phyloP scores from a whole-genome alignment of 2,888 invertebrate genomes.

The Agriopis aurantiaria region DNA sequence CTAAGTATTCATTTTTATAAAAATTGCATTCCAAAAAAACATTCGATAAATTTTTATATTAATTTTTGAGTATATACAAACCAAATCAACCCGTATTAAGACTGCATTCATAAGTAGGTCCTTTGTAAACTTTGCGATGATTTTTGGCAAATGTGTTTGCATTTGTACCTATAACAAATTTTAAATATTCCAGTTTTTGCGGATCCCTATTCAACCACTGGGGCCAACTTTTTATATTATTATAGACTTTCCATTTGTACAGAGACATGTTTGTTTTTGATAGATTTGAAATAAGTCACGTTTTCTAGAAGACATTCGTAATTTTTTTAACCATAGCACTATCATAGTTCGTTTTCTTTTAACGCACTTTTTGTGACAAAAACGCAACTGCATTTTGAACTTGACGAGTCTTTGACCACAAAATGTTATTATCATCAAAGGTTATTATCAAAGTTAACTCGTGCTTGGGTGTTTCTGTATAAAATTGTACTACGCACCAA shows the following conservation, averaged over 20 bases:
- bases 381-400: not conserved
- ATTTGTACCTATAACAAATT: constrained; percentile 70
- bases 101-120: constrained; percentile 77
- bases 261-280: constrained; percentile 37
- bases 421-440: not conserved
- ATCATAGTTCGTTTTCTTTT: constrained; percentile 8
- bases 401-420: not conserved
- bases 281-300: constrained; percentile 32
- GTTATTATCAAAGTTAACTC: too few relatives aligned
- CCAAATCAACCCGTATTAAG: constrained; percentile 77
- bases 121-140: constrained; percentile 69
- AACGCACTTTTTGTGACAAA: not conserved
- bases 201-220: constrained; percentile 78
- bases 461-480: constrained; percentile 16
- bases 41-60: constrained; percentile 69
- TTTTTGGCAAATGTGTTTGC: constrained; percentile 61
- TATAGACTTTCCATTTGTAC: constrained; percentile 53
- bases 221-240: constrained; percentile 83
- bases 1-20: constrained; percentile 67
- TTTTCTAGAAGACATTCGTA: constrained; percentile 37
- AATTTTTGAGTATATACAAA: constrained; percentile 75
- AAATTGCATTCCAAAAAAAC: constrained; percentile 72
- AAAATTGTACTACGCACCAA: constrained; percentile 57
- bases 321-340: constrained; percentile 12
- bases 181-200: constrained; percentile 75